phyloP scores from a whole-genome alignment of 2,797 vertebrate species.

The Philypnodon macrostomus region DNA sequence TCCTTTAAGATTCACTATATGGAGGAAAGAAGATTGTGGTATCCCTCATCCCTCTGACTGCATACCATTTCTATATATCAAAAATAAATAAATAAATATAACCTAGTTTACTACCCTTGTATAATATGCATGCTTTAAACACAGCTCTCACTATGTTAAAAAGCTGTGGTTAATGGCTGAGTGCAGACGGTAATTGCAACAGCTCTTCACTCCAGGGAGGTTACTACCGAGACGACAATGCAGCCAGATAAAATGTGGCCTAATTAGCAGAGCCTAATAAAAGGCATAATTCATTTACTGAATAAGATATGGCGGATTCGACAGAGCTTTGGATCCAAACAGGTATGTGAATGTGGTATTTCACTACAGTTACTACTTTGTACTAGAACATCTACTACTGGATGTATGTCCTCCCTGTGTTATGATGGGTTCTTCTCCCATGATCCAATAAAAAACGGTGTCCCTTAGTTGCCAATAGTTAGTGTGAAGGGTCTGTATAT shows the following conservation, averaged over 20 bases:
- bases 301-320: constrained; percentile 4
- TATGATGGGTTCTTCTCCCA: no score
- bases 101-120: constrained; percentile 6
- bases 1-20: not conserved
- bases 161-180: constrained; percentile 10
- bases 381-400: no score
- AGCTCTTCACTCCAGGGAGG: constrained; percentile 7
- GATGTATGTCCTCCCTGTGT: no score
- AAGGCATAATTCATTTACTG: constrained; percentile 4
- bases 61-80: no score
- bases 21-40: no score
- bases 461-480: no score
- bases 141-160: constrained; percentile 1
- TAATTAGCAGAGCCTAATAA: constrained; percentile 11
- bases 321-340: not conserved
- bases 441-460: no score
- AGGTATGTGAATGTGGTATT: no score
- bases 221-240: not conserved
- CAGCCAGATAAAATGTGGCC: constrained; percentile 3
- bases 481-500: no score
- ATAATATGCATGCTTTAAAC: not conserved
- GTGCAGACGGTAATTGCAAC: constrained; percentile 11
- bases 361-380: no score
- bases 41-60: no score
- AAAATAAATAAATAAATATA: no score